phyloP scores from a whole-genome alignment of 2,888 invertebrate species.

The Ornithoptera alexandrae region DNA sequence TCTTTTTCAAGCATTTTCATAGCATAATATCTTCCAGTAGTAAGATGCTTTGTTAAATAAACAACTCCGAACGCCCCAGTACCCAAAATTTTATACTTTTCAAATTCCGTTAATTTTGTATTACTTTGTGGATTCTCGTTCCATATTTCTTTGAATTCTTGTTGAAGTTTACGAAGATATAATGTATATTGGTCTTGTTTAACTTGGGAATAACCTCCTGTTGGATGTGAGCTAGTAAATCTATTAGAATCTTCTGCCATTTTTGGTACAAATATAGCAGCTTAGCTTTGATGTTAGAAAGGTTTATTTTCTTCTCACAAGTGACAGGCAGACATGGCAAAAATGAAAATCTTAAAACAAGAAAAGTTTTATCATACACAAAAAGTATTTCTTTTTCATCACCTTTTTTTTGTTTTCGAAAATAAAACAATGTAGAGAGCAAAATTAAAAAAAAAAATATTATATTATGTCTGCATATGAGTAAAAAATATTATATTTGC shows the following conservation, averaged over 20 bases:
- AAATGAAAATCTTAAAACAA: too few relatives aligned
- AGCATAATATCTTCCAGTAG: constrained; percentile 84
- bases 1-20: constrained; percentile 94
- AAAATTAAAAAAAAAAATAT: too few relatives aligned
- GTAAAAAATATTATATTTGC: too few relatives aligned
- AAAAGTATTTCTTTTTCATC: too few relatives aligned
- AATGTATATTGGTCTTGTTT: constrained; percentile 62
- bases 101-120: constrained; percentile 81
- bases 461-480: too few relatives aligned
- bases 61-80: constrained; percentile 96
- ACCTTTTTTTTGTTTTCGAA: too few relatives aligned
- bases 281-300: too few relatives aligned
- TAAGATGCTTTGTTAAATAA: constrained; percentile 82
- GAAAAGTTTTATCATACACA: too few relatives aligned
- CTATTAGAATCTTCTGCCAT: constrained; percentile 48
- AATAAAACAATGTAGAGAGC: too few relatives aligned
- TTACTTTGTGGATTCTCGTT: constrained; percentile 50
- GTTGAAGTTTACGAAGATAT: constrained; percentile 58
- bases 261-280: constrained; percentile 4
- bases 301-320: too few relatives aligned
- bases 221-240: constrained; percentile 35
- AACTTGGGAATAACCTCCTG: constrained; percentile 51
- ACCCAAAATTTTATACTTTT: constrained; percentile 87
- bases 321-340: too few relatives aligned
- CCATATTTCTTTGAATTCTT: constrained; percentile 68